Base-by-base conservation (phyloP, 2,888 invertebrate species). In the Rhagium mordax region DNA sequence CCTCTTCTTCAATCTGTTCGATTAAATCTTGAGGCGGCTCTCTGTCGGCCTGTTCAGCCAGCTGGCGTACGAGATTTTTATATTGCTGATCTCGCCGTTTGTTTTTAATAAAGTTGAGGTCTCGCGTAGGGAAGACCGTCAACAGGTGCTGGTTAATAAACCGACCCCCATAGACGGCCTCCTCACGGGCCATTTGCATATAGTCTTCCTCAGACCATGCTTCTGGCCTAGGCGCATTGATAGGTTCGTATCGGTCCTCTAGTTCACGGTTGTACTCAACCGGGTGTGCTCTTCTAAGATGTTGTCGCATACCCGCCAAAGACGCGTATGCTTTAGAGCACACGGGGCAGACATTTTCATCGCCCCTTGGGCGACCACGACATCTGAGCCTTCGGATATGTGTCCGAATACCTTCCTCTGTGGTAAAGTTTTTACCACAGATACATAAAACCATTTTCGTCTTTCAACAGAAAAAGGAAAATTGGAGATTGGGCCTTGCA, bases 231-330 rank as follows among this genome's bases (percentile, higher is more conserved):
- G 0, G n/a, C 0, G 7, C 59, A n/a, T 20, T 21, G 5, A 13
- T 0, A 4, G 15, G 59, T 48, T 68, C 69, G 13, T 68, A 68
- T 60, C 69, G n/a, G 21, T 20, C 13, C 16, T 68, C 69, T 3
- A 68, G 60, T 20, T 68, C 69, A 3, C 60, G 18, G 59, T 72
- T 75, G 33, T 72, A 75, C 15, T 66, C 55, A 4, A 21, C 61
- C 3, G 72, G 75, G 21, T 73, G 75, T 7, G 75, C 70, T n/a
- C 16, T 15, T n/a, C 61, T 10, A 10, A 61, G 8, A 21, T 75
- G 72, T 49, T 60, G 72, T 3, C 72, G 53, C 61, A 72, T 60
- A 0, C 75, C 72, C 10, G 51, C 27, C 24, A 4, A 69, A 10
- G 64, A 64, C 10, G 24, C 29, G n/a, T 55, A 74, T 0, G 24